A percentile compares a stretch with the other conserved stretches of the same genome.
These are phyloP conservation scores for Leptinotarsa texana DNA, from an alignment of 1,140 invertebrate species.

Conservation along the genomic window DNA sequence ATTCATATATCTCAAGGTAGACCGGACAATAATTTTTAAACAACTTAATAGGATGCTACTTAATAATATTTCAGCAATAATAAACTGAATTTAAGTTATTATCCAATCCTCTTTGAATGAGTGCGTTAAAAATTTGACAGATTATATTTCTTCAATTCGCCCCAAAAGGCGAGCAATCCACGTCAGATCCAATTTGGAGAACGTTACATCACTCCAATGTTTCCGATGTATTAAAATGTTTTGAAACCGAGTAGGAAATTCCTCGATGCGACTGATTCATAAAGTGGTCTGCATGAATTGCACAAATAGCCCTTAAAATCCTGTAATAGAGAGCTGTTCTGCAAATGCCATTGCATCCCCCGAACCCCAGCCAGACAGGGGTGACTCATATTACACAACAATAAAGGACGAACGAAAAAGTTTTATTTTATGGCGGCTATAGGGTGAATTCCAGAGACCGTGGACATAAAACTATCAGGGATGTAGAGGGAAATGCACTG, in stretches of 20 bases:
- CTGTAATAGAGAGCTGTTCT: slow-evolving; percentile 5
- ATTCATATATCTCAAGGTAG: too few relatives aligned
- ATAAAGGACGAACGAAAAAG: slow-evolving; percentile 3
- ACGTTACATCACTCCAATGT: neutral
- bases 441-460: neutral
- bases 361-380: neutral
- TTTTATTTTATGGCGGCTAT: neutral
- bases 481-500: too few relatives aligned
- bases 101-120: too few relatives aligned
- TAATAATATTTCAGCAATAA: too few relatives aligned
- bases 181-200: neutral
- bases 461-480: neutral
- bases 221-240: slow-evolving; percentile 3
- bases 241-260: neutral
- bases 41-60: too few relatives aligned
- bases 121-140: too few relatives aligned
- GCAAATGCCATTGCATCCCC: slow-evolving; percentile 7
- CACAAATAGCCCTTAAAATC: neutral
- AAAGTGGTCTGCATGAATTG: slow-evolving; percentile 8
- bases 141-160: neutral
- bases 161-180: neutral
- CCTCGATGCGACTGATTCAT: neutral
- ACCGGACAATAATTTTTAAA: too few relatives aligned
- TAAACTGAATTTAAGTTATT: too few relatives aligned
- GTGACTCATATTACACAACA: slow-evolving; percentile 1